phyloP scores from a whole-genome alignment of 2,888 invertebrate genomes.

The Notodonta dromedarius region DNA sequence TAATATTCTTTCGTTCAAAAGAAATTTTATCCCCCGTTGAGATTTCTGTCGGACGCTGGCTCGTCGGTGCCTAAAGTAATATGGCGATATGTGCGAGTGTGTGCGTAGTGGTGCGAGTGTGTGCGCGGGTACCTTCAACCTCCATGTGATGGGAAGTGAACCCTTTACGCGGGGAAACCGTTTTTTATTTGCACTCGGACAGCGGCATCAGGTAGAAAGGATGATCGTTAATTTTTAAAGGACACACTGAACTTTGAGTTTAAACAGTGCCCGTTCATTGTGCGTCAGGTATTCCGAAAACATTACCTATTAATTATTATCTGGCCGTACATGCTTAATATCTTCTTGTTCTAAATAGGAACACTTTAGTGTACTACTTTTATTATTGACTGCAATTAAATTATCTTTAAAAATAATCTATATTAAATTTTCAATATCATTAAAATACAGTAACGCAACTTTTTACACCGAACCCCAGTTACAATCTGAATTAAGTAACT shows the following conservation, averaged over 20 bases:
- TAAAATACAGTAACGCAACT: conserved; percentile 2
- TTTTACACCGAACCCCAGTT: conserved; percentile 18
- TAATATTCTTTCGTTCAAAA: conserved; percentile 63
- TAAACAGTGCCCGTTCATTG: conserved; percentile 57
- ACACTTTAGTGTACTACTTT: conserved; percentile 8
- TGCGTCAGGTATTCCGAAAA: conserved; percentile 18
- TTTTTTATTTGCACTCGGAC: conserved; percentile 85
- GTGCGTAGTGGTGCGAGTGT: conserved; percentile 39
- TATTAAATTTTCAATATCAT: not conserved
- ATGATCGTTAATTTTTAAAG: conserved; percentile 83
- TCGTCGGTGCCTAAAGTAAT: conserved; percentile 60
- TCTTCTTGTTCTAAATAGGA: not conserved
- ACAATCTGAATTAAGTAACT: conserved; percentile 20
- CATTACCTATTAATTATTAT: conserved; percentile 16
- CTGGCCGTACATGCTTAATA: conserved; percentile 24
- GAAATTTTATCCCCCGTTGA: conserved; percentile 79
- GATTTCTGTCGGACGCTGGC: conserved; percentile 75
- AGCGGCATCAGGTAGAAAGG: conserved; percentile 84
- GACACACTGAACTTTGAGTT: conserved; percentile 73
- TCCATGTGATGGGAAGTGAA: conserved; percentile 84
- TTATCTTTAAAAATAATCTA: not conserved
- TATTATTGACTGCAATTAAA: not conserved
- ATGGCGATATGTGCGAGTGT: conserved; percentile 40
- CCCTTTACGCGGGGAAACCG: conserved; percentile 83
- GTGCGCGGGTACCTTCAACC: conserved; percentile 64